Base-by-base conservation (phyloP, 2,888 invertebrate genomes). In the Xestia ashworthii region DNA sequence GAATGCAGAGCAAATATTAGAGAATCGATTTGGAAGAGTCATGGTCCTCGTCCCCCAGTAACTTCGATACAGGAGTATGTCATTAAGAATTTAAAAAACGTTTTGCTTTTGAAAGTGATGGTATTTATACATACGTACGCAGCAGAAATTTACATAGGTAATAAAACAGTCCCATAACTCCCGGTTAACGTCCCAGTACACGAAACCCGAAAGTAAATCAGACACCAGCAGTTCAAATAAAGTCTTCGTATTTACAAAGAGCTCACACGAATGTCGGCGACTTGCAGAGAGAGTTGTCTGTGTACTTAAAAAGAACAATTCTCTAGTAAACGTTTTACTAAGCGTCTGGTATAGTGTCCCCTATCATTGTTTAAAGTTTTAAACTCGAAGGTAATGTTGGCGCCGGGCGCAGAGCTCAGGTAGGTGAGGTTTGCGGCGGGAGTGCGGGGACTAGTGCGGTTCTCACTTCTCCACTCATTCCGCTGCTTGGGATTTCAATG, bases 271-370 rank as follows among this genome's bases (percentile, higher is more conserved):
- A 88, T 89, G 91, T 90, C 93, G 92, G 89, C 91, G 91, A 92
- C 91, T 92, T 91, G 88, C 91, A 85, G 88, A 90, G 91, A 90
- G 89, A 90, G 85, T 90, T 87, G 85, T 86, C 87, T 92, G 92
- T 93, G 90, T 92, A 91, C 91, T 92, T 90, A 91, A 93, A 93
- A 93, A 93, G 92, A 93, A 92, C 92, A 93, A 91, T 92, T 92
- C 92, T 88, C 85, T 87, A 89, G 90, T 90, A 93, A 94, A 93
- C 92, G 92, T 92, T 94, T 92, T 90, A 91, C 90, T 90, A 90
- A 91, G 87, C 90, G 89, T 87, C 89, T 88, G 84, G 82, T 82
- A 80, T 74, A 80, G 83, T 82, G 71, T 83, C 82, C 88, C 88
- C 82, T 88, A 90, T 66, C 86, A 89, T 75, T 84, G 87, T 78